Evolutionary conservation across 1,140 invertebrate genomes (phyloP).

Genomic region (Agrilus planipennis): DNA sequence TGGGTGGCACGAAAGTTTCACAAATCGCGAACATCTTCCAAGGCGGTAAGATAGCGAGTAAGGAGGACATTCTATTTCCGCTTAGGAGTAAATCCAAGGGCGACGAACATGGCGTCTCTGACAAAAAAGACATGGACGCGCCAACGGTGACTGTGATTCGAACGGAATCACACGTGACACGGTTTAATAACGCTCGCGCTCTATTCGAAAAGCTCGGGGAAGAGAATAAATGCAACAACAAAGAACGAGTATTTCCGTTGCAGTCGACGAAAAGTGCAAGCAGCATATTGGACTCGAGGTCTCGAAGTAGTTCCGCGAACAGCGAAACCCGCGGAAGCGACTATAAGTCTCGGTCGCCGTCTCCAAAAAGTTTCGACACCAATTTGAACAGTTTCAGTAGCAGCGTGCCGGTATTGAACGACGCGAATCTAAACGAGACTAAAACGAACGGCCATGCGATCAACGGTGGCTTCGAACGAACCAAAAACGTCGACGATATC

Average conservation of each 20-base stretch:
- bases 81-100: constrained; percentile 26
- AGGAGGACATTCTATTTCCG: constrained; percentile 33
- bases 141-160: constrained; percentile 60
- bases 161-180: constrained; percentile 75
- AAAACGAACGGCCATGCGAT: constrained; percentile 23
- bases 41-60: constrained; percentile 24
- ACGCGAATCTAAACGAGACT: constrained; percentile 11
- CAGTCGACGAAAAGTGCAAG: constrained; percentile 32
- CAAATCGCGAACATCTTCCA: constrained; percentile 83
- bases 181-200: constrained; percentile 85
- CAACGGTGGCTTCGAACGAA: constrained; percentile 1
- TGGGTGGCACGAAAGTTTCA: constrained; percentile 70
- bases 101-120: constrained; percentile 31
- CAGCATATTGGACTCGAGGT: constrained; percentile 24
- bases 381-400: constrained; percentile 12
- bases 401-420: constrained; percentile 18
- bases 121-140: constrained; percentile 32
- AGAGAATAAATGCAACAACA: constrained; percentile 35
- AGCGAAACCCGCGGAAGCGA: constrained; percentile 25
- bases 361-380: constrained; percentile 12
- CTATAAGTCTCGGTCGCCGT: constrained; percentile 24
- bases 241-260: constrained; percentile 20
- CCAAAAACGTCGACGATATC: constrained; percentile 5
- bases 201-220: constrained; percentile 86
- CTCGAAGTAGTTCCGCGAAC: constrained; percentile 27